Base-by-base conservation (phyloP, 2,797 vertebrate species). In the Girardinus metallicus region DNA sequence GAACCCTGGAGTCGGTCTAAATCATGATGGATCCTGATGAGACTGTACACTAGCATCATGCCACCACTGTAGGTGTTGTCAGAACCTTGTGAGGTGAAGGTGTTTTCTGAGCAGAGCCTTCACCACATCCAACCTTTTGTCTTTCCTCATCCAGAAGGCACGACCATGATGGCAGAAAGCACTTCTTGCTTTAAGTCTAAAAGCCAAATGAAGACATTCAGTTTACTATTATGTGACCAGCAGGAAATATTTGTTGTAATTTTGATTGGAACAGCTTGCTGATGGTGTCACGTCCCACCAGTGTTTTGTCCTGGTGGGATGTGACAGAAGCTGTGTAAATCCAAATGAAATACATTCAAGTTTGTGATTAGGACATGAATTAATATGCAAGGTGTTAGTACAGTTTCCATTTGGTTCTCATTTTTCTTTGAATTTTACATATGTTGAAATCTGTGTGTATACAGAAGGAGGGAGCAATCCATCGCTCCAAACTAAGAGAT, bases 401-500 rank as follows among this genome's bases (percentile, higher is more conserved):
- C 34, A 66, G 11, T 39, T 9, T 39, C 18, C 34, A 23, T 18
- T 36, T 39, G 64, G 26, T 31, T 15, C 29, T 62, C 13, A 57
- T 31, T 36, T 36, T 62, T 23, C 11, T 10, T 26, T 57, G 36
- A n/a, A 12, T 43, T 26, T 43, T 57, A 57, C 12, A 10, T 16
- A n/a, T 64, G 31, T 34, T 76, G 12, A 66, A 64, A 46, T 34
- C 1, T 77, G 5, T 55, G 18, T 71, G 12, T 70, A 91, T 82
- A 71, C 87, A 98, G 97, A 96, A 87, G 88, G 94, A 93, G 1
- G 91, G 66, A 71, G 91, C 93, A 73, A 80, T 93, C 73, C 96
- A 97, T 76, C 96, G 80, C 53, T 89, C 80, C 18, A 92, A 94
- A 91, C n/a, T 97, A 76, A 97, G 94, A 93, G 95, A 95, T 18